Evolutionary conservation across 2,113 vertebrate species (phyloP).

Genomic region (Dipodomys ordii): DNA sequence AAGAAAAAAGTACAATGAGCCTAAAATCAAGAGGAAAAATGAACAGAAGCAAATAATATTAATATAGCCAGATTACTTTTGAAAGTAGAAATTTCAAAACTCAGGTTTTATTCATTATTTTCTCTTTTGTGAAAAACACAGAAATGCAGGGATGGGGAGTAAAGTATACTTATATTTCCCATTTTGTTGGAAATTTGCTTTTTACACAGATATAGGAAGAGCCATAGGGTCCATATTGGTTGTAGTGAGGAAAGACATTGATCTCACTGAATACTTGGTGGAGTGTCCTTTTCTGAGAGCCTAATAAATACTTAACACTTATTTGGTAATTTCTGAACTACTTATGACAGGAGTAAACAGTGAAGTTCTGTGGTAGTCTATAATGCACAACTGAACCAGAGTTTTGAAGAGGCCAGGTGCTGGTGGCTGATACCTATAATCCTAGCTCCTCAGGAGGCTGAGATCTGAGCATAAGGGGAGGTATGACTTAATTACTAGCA

Average conservation of each 20-base stretch:
- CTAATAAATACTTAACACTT: constrained; percentile 43
- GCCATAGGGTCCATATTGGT: constrained; percentile 23
- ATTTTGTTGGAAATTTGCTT: constrained; percentile 75
- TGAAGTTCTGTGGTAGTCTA: neutral
- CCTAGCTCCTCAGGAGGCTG: too few relatives aligned
- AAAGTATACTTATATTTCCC: constrained; percentile 58
- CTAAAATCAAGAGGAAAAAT: neutral
- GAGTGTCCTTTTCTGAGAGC: constrained; percentile 10
- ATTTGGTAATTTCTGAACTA: constrained; percentile 32
- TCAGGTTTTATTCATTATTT: constrained; percentile 59
- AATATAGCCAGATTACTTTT: constrained; percentile 31
- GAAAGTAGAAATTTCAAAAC: constrained; percentile 66
- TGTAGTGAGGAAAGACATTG: constrained; percentile 70
- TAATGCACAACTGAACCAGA: constrained; percentile 22
- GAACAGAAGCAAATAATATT: neutral
- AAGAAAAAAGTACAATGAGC: neutral
- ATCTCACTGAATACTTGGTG: constrained; percentile 63
- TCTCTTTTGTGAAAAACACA: constrained; percentile 46
- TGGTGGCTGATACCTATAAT: too few relatives aligned
- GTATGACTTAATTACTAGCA: too few relatives aligned
- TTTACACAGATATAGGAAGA: constrained; percentile 55
- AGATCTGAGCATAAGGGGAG: too few relatives aligned
- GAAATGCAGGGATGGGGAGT: constrained; percentile 38
- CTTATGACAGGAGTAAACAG: constrained; percentile 17
- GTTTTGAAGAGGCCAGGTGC: too few relatives aligned